Percentiles rank a stretch among this genome's conserved stretches.
These are phyloP conservation scores for Dolomedes plantarius DNA, from an alignment of 2,888 invertebrate genomes.

Conservation along the genomic window DNA sequence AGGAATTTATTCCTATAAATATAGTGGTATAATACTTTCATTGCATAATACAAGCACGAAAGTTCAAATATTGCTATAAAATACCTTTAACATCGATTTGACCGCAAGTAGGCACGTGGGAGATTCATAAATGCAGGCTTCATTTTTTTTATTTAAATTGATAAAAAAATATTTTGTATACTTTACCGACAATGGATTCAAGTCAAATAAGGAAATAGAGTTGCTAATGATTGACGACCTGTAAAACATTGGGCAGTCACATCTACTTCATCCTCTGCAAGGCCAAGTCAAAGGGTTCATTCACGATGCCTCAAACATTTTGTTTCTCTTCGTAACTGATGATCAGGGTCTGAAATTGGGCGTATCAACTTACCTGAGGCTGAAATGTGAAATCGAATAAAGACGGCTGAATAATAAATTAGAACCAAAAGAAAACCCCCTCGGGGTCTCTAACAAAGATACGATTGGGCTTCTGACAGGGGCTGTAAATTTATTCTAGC, in stretches of 20 bases:
- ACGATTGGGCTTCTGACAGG: conserved; percentile 51
- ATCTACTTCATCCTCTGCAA: not conserved
- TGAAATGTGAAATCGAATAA: conserved; percentile 30
- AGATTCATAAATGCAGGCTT: too few species aligned
- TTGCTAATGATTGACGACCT: conserved; percentile 2
- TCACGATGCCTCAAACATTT: not conserved
- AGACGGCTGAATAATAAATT: conserved; percentile 49
- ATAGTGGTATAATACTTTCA: too few species aligned
- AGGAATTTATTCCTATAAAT: too few species aligned
- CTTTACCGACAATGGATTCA: too few species aligned
- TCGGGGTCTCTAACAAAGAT: conserved; percentile 21
- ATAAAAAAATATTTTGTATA: too few species aligned
- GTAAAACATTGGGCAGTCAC: not conserved
- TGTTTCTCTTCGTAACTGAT: conserved; percentile 15
- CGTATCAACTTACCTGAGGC: conserved; percentile 4
- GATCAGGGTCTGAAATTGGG: conserved; percentile 25
- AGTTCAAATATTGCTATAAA: too few species aligned
- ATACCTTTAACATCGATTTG: too few species aligned
- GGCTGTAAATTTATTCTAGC: conserved; percentile 50
- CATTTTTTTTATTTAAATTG: too few species aligned
- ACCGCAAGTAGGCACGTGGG: too few species aligned
- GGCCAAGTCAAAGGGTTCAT: conserved; percentile 10
- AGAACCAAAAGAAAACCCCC: not conserved
- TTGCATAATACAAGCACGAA: too few species aligned
- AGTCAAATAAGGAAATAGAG: conserved; percentile 6